Evolutionary conservation across 2,797 vertebrate genomes (phyloP).

Genomic region (Oreortyx pictus): DNA sequence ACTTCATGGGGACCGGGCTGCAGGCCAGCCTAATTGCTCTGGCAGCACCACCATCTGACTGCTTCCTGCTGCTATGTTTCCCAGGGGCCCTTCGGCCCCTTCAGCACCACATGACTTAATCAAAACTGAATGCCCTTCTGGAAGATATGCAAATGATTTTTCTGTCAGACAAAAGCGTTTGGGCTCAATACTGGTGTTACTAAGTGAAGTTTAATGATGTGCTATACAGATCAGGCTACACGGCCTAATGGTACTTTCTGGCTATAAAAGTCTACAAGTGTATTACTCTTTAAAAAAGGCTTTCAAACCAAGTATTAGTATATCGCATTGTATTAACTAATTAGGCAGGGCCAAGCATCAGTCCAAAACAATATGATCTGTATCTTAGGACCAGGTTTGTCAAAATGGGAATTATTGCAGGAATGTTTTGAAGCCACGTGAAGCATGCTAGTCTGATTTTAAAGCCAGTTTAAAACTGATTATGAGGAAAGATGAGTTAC

Average conservation of each 20-base stretch:
- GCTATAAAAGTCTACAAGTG: background rate
- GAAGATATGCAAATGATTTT: constrained; percentile 74
- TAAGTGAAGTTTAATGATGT: constrained; percentile 71
- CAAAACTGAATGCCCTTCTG: constrained; percentile 68
- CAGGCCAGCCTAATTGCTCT: constrained; percentile 72
- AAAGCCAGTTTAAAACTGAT: background rate
- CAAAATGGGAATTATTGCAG: background rate
- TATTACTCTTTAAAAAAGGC: background rate
- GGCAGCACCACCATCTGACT: constrained; percentile 45
- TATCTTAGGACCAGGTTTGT: background rate
- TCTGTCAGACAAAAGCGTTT: constrained; percentile 58
- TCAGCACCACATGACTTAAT: constrained; percentile 67
- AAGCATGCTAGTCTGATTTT: background rate
- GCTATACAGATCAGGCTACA: constrained; percentile 56
- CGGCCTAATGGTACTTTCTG: constrained; percentile 24
- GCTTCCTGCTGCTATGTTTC: constrained; percentile 69
- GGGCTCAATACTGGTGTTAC: constrained; percentile 58
- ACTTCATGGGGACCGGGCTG: constrained; percentile 39
- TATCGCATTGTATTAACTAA: background rate
- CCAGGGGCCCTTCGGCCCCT: constrained; percentile 62
- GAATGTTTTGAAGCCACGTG: background rate
- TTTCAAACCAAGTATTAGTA: constrained; percentile 21
- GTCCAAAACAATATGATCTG: background rate
- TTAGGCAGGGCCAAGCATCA: background rate
- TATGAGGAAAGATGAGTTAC: background rate